Conservation (phyloP, 2,113 vertebrate species). For the Sinocyclocheilus maitianheensis region DNA sequence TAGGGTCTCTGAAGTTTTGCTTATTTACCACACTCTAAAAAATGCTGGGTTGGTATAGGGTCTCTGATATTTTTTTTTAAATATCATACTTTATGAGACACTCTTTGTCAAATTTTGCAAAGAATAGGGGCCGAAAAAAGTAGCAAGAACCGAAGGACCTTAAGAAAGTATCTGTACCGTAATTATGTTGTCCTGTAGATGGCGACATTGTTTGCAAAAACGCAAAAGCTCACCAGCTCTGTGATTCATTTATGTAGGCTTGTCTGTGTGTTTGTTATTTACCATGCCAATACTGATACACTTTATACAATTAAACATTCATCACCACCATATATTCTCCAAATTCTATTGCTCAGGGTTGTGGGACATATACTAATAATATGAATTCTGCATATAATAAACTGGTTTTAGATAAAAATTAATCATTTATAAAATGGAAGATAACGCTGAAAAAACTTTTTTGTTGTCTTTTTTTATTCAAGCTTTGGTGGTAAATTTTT, state of each 20-base stretch:
- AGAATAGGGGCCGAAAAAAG: neutral
- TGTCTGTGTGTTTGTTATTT: conserved; percentile 52
- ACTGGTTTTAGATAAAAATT: no score
- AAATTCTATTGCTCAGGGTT: no score
- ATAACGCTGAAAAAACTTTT: neutral
- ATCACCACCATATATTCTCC: neutral
- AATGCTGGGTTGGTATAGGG: neutral
- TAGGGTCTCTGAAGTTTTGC: neutral
- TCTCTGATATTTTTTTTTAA: neutral
- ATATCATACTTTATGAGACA: conserved; percentile 16
- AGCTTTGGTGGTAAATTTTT: neutral
- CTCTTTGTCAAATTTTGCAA: neutral
- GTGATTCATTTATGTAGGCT: conserved; percentile 59
- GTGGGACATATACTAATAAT: no score
- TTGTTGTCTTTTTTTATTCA: conserved; percentile 1
- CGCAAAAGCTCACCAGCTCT: conserved; percentile 31
- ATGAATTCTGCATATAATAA: no score
- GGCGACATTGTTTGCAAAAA: conserved; percentile 91
- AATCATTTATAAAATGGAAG: conserved; percentile 35
- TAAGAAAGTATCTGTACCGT: conserved; percentile 10
- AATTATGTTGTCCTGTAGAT: conserved; percentile 83
- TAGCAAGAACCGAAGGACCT: neutral
- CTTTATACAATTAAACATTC: conserved; percentile 32
- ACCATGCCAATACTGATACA: conserved; percentile 48
- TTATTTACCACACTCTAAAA: no score